Evolutionary conservation across 2,888 invertebrate genomes (phyloP).

Genomic region (Pycnomerus fuliginosus): DNA sequence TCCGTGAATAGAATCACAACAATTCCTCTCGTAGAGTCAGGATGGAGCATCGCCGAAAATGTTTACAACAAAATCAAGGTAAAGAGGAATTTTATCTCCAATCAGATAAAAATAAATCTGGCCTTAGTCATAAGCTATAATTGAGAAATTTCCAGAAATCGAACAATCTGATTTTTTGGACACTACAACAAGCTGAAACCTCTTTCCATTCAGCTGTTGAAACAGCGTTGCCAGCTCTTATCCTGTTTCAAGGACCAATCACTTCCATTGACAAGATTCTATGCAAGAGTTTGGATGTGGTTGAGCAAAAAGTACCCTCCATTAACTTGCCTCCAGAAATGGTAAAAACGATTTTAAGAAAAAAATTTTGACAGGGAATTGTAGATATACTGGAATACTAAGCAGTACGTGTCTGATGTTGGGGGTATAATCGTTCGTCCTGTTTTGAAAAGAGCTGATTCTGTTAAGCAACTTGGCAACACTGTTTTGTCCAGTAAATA

Average conservation of each 20-base stretch:
- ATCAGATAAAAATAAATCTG: not conserved
- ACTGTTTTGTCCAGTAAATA: conserved; percentile 70
- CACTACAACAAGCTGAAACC: conserved; percentile 71
- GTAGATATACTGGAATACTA: conserved; percentile 78
- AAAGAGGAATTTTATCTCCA: conserved; percentile 20
- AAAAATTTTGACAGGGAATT: conserved; percentile 23
- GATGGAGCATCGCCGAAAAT: conserved; percentile 72
- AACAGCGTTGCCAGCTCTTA: conserved; percentile 71
- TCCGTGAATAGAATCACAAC: conserved; percentile 73
- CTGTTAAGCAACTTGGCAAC: conserved; percentile 75
- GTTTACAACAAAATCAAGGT: conserved; percentile 78
- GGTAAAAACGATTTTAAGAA: conserved; percentile 56
- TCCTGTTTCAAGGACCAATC: conserved; percentile 71
- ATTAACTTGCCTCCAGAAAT: conserved; percentile 82
- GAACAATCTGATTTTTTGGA: conserved; percentile 74
- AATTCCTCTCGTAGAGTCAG: conserved; percentile 80
- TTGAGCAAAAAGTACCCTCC: conserved; percentile 81
- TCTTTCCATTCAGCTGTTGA: conserved; percentile 73
- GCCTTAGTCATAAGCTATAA: no score
- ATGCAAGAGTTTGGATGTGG: conserved; percentile 79
- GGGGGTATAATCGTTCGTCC: conserved; percentile 62
- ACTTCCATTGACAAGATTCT: conserved; percentile 72
- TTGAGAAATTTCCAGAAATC: conserved; percentile 56
- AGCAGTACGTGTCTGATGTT: conserved; percentile 65
- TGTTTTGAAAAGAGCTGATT: conserved; percentile 77